Conservation (phyloP, 2,113 vertebrate genomes). For the Mesitornis unicolor region DNA sequence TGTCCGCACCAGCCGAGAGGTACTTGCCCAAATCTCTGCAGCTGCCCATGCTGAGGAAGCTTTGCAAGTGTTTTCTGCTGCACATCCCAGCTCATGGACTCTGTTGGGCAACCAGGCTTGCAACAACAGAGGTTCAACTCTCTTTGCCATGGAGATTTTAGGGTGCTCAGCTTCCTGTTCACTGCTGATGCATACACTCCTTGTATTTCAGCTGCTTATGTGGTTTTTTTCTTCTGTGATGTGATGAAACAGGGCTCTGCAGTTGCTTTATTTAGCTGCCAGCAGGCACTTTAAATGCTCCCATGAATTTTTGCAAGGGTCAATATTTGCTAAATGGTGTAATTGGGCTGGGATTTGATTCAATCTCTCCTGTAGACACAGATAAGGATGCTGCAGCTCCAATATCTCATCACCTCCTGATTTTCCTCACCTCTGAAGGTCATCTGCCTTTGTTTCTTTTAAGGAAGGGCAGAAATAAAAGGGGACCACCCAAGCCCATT, state of each 20-base stretch:
- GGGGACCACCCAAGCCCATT: fast-evolving
- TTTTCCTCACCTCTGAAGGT: not conserved
- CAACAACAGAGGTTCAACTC: not conserved
- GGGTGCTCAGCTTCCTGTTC: not conserved
- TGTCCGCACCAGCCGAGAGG: not conserved
- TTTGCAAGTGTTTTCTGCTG: not conserved
- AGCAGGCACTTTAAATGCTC: not conserved
- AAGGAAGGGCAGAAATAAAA: not conserved
- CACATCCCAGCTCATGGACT: fast-evolving
- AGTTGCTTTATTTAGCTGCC: not conserved
- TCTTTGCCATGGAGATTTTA: fast-evolving
- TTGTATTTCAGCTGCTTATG: not conserved
- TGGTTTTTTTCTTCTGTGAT: not conserved
- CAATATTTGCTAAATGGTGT: not conserved
- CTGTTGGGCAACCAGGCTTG: not conserved
- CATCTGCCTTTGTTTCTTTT: not conserved
- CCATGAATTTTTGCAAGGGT: not conserved
- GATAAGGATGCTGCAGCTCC: not conserved
- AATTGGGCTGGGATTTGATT: not conserved
- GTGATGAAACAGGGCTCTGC: not conserved
- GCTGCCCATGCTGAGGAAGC: not conserved
- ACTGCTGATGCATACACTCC: fast-evolving
- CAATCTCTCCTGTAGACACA: not conserved
- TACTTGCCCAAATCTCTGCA: not conserved
- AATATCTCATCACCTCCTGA: not conserved